Conservation (phyloP, 2,113 vertebrate species). For the Hippocampus barbouri region DNA sequence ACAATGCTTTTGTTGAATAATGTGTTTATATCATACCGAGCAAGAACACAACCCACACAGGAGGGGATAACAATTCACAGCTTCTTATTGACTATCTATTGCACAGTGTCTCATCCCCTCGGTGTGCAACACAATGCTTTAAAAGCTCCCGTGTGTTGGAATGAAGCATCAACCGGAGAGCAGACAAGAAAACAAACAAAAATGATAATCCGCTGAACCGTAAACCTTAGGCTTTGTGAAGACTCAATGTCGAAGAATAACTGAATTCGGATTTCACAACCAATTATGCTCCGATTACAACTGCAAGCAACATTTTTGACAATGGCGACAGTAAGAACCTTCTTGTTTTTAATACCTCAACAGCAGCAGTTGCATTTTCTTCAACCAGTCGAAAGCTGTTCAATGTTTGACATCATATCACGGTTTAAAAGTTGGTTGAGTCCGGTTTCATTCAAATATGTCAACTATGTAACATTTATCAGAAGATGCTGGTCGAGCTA, state of each 20-base stretch:
- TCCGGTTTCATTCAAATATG: neutral
- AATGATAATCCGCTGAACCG: neutral
- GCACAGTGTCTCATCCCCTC: neutral
- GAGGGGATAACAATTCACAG: conserved; percentile 3
- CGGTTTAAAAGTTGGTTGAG: neutral
- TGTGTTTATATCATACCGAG: neutral
- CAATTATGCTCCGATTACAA: neutral
- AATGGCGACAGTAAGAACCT: neutral
- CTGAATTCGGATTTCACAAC: neutral
- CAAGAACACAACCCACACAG: conserved; percentile 1
- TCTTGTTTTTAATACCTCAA: neutral
- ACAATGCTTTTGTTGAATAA: conserved; percentile 7
- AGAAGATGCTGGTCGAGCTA: neutral
- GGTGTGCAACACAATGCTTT: conserved; percentile 1
- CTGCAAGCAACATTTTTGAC: neutral
- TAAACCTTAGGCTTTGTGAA: neutral
- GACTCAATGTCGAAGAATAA: neutral
- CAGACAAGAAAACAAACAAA: neutral
- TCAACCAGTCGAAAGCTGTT: no score
- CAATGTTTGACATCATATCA: no score
- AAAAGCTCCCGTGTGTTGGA: neutral
- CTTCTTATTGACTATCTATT: neutral
- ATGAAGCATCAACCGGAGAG: conserved; percentile 2
- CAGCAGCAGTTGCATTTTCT: no score
- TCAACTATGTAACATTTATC: neutral